Base-by-base conservation (phyloP, 2,888 invertebrate species). In the Himalopsyche anomala region DNA sequence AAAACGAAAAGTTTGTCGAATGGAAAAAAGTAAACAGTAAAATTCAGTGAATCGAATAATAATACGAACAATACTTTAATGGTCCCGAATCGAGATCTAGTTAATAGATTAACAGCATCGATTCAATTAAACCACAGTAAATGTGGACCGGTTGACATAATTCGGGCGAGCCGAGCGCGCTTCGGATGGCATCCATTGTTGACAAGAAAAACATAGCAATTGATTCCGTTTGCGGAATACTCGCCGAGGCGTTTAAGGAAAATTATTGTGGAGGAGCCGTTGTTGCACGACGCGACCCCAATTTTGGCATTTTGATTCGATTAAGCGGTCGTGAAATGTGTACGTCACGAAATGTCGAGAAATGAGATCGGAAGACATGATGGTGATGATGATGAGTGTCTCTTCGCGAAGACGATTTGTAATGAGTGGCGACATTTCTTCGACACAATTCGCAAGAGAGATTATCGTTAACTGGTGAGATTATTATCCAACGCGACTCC, bases 221-320 rank as follows among this genome's bases (percentile, higher is more conserved):
- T 62, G 62, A 62, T 62, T 62, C 62, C 28, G 62, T 62, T 62
- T 62, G 62, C 62, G 62, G 28, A 62, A 62, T 19, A 62, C 62
- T 62, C 28, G 28, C 62, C 28, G n/a, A 62, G 62, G 62, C n/a
- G 62, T 62, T 62, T 62, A 28, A 11, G 62, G 62, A 62, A 62
- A 28, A 62, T 62, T 62, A 28, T 28, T 19, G 28, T 8, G 62
- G 62, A 62, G 62, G 62, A 62, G 62, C n/a, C 19, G 62, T 15
- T 62, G 28, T 19, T 62, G 28, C 62, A 62, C 62, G 62, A 62
- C 62, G n/a, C 62, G 62, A 62, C 62, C 62, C 62, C 19, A 28
- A 62, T 62, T 62, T 62, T 62, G 62, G 62, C 9, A 19, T 11
- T 62, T 62, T 28, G 28, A 62, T 62, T 19, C 62, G 62, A 62